Percentiles rank a stretch among this genome's conserved stretches.
phyloP scores from a whole-genome alignment of 2,113 vertebrate species.

The Rhabdornis inornatus region DNA sequence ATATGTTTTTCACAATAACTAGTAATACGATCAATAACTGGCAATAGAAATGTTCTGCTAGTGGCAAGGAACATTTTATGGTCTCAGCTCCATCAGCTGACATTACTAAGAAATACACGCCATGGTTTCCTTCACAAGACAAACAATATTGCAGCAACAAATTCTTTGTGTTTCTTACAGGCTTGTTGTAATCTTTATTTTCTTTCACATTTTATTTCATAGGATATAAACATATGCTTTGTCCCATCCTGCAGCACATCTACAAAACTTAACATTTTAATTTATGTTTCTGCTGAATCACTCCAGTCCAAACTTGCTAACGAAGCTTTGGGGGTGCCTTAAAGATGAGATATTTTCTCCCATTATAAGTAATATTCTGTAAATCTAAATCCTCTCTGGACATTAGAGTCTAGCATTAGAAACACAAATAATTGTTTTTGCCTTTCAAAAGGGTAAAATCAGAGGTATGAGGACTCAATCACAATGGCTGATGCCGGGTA shows the following conservation, averaged over 20 bases:
- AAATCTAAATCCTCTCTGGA: background rate
- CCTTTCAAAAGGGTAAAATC: background rate
- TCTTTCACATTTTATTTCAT: background rate
- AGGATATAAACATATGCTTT: conserved; percentile 8
- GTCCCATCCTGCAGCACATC: background rate
- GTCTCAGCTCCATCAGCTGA: conserved; percentile 12
- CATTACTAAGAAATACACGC: conserved; percentile 15
- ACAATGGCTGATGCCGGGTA: background rate
- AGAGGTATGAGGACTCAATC: background rate
- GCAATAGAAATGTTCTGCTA: conserved; percentile 25
- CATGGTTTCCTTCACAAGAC: conserved; percentile 24
- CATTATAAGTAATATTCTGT: background rate
- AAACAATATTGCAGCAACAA: conserved; percentile 37
- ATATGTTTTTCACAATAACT: conserved; percentile 47
- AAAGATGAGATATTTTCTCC: background rate
- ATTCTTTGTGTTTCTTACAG: conserved; percentile 14
- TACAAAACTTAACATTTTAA: background rate
- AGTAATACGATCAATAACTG: conserved; percentile 44
- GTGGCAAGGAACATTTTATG: conserved; percentile 43
- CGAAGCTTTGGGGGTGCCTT: background rate
- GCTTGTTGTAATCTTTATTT: conserved; percentile 19
- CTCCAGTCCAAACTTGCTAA: background rate
- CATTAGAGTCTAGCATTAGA: background rate
- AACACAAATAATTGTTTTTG: background rate
- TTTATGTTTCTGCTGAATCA: background rate